Evolutionary conservation across 2,888 invertebrate species (phyloP), one percentile per base, ranked within the genome.

Genomic region (Xanthia togata): DNA sequence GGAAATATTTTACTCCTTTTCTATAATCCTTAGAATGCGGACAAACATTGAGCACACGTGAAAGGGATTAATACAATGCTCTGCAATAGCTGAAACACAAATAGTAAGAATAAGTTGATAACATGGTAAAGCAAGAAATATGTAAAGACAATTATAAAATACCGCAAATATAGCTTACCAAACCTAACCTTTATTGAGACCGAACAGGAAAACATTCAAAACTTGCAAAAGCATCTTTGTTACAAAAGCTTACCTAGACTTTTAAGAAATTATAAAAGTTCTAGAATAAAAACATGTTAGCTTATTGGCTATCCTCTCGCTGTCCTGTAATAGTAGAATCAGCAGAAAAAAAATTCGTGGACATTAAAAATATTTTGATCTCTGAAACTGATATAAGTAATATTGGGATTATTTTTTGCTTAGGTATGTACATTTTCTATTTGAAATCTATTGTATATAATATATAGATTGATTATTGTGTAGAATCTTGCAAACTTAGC

Each of bases 61-160:
- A 5, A 62, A 85, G 64, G 64, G 62, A 86, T 86, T 83, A 83
- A 62, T 69, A 86, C 47, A 82, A 83, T 83, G 73, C 69, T 55
- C 53, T 72, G n/a, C 57, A 73, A 57, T 17, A 86, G 35, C 62
- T 71, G 35, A 62, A 73, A 73, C 17, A 41, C 9, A 68, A 63
- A 41, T 65, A 62, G 17, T 41, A 78, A 57, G n/a, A 47, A 63
- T 4, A 62, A 62, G 0, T 14, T 31, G n/a, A 14, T 62, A 31
- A 70, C 31, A 53, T n/a, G 44, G 12, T 23, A 50, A 74, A 81
- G 4, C 47, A n/a, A 6, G 11, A 63, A 62, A 47, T 35, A 35
- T 11, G 47, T 41, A 41, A 59, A 67, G 23, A 23, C 59, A 59
- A 68, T 26, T 3, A 72, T 53, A 59, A 44, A 65, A 9, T 59